Evolutionary conservation across 1,140 invertebrate species (phyloP), one percentile per base, ranked within the genome.

Genomic region (Leptinotarsa texana): DNA sequence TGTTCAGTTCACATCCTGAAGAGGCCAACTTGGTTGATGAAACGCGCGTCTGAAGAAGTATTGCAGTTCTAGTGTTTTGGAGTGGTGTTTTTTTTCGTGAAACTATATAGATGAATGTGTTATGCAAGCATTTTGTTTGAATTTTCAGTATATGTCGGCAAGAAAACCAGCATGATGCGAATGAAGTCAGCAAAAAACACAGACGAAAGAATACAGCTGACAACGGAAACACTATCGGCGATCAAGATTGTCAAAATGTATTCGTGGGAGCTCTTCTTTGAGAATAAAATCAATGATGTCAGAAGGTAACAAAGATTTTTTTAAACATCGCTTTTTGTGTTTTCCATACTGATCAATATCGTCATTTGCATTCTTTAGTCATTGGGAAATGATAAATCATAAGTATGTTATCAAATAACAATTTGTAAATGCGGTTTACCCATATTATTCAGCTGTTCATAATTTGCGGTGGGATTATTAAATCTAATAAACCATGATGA

Each of bases 191-290:
- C 80, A 13, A 77, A 78, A 63, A 81, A 78, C 15, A 96, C 94
- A 0, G 96, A 97, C 86, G 89, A 94, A 79, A 85, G 95, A n/a
- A 92, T 97, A 1, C 87, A 93, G 63, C 82, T 95, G 8, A 95
- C 95, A 88, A 95, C 94, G 82, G 95, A 96, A 82, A 92, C 96
- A 15, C 91, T 96, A 18, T 89, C 89, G 62, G 92, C 92, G n/a
- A 93, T 93, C 27, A 91, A 92, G 76, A 91, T 92, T 2, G 95
- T 93, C 33, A 97, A 97, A 86, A 96, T 96, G 94, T 95, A 95
- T 81, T 91, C 92, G 0, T 96, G 94, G 94, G 93, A 95, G 82
- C 89, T 91, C 62, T 93, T 92, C 0, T 95, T 96, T 81, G 91
- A 91, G 5, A 88, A 87, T 65, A 86, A 94, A 47, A 90, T 95